Evolutionary conservation across 2,888 invertebrate genomes (phyloP), one percentile per base, ranked within the genome.

Genomic region (Mechanitis mazaeus): DNA sequence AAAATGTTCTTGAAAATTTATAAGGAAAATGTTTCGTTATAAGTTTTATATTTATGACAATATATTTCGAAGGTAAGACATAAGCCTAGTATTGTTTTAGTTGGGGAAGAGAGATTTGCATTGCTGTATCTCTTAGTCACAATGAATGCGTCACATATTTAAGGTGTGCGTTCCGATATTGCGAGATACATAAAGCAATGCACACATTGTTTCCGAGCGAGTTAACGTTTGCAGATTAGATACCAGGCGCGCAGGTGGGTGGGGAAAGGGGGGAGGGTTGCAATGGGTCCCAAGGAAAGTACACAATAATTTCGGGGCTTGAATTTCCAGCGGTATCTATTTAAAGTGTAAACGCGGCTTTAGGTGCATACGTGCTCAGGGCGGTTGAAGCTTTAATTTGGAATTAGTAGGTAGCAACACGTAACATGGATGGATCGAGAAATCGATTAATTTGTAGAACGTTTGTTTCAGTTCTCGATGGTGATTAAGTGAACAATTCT

Each of bases 171-270:
- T 58, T 64, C 61, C 60, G 54, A 56, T 47, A 20, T 56, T 60
- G 60, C 64, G 65, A 63, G 64, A 63, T 63, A 65, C 67, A 67
- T 63, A 69, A 64, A 69, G 69, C 69, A 62, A 56, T 59, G 56
- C 64, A 68, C 63, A 68, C 66, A 68, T 58, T 66, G 70, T 68
- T 68, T 69, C 65, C 68, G 64, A 66, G 56, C 65, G 66, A 66
- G 63, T 66, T 66, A 63, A 64, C 63, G 65, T 69, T 64, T 68
- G 63, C 68, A 67, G 73, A 73, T 74, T 73, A 73, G 74, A 71
- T 72, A 72, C 69, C 64, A 67, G 61, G 69, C 67, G 69, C 67
- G 68, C 67, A 67, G 68, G 67, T 67, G 67, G 50, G 42, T 72
- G 72, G 73, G 70, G 71, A 72, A 69, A 63, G 67, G 61, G 69